Evolutionary conservation across 2,888 invertebrate species (phyloP), one percentile per base, ranked within the genome.

Genomic region (Periphyllus acericola): DNA sequence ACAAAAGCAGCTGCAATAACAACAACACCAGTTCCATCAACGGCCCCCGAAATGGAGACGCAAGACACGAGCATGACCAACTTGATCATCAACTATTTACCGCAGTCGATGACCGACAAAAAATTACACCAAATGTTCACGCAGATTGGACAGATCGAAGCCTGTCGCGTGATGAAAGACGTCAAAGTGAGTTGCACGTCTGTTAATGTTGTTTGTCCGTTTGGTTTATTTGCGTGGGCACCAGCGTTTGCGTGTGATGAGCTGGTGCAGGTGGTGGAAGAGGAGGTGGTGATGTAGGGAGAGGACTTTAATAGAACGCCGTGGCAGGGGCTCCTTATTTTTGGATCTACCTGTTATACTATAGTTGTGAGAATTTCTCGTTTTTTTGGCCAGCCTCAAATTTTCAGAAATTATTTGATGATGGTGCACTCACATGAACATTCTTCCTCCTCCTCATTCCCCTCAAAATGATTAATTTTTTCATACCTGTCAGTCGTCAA

Each of bases 1-100:
- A 4, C 17, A 19, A 8, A 3, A 34, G 19, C 21, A 74, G 8
- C 68, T 11, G 3, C 68, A n/a, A 14, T 8, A 14, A 29, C 29
- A 21, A 46, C 11, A 0, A 46, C 60, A 21, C 2, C 40, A 40
- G 29, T 32, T 8, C 14, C 40, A 3, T 25, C 75, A 25, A 40
- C 75, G 4, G 46, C 75, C 84, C 68, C 68, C 34, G 46, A 25
- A 87, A 87, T 87, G 87, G 87, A 87, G n/a, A 74, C 87, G 9
- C 87, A 87, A 80, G 90, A 89, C 85, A 90, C 90, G 60, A 89
- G 89, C 6, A 89, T 90, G 89, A 96, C 96, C 89, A 98, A 98
- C 93, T 94, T 98, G 90, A 98, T 98, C 90, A 96, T 98, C 91
- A 98, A 98, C 93, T 98, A 98, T 92, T 94, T 98, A 91, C 98